Conservation (phyloP, 2,113 vertebrate genomes). For the Struthio camelus region DNA sequence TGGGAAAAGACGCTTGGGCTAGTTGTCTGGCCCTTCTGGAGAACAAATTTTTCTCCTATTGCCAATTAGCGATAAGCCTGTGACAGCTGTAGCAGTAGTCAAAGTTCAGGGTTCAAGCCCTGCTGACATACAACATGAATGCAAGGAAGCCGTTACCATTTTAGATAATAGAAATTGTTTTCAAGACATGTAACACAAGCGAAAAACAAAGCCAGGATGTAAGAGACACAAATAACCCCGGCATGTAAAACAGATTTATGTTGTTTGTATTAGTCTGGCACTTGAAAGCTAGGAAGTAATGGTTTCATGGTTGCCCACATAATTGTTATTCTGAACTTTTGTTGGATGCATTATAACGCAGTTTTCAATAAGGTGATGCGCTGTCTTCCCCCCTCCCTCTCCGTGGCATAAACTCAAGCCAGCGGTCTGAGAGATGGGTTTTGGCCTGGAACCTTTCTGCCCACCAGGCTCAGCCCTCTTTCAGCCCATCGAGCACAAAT, state of each 20-base stretch:
- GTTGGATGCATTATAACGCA: not conserved
- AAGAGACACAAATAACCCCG: conserved; percentile 39
- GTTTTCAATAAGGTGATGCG: not conserved
- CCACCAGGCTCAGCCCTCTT: conserved; percentile 9
- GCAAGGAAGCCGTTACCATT: conserved; percentile 29
- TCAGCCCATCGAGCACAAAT: not conserved
- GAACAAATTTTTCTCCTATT: not conserved
- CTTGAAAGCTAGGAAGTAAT: conserved; percentile 7
- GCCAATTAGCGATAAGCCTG: not conserved
- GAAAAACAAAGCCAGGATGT: conserved; percentile 67
- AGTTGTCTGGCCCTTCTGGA: not conserved
- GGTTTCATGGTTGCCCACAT: not conserved
- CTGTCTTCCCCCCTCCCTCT: not conserved
- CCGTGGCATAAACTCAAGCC: not conserved
- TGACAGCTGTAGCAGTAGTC: not conserved
- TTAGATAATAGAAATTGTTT: conserved; percentile 50
- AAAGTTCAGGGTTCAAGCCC: not conserved
- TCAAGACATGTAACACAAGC: no score
- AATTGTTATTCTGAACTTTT: not conserved
- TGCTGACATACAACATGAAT: not conserved
- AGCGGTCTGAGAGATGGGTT: conserved; percentile 14
- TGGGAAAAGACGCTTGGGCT: not conserved
- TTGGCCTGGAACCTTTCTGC: conserved; percentile 41
- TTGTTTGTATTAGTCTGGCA: not conserved
- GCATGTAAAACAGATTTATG: conserved; percentile 32